A percentile compares a stretch with the other conserved stretches of the same genome.
Conservation (phyloP, 2,888 invertebrate species). For the Trichopoda pennipes region DNA sequence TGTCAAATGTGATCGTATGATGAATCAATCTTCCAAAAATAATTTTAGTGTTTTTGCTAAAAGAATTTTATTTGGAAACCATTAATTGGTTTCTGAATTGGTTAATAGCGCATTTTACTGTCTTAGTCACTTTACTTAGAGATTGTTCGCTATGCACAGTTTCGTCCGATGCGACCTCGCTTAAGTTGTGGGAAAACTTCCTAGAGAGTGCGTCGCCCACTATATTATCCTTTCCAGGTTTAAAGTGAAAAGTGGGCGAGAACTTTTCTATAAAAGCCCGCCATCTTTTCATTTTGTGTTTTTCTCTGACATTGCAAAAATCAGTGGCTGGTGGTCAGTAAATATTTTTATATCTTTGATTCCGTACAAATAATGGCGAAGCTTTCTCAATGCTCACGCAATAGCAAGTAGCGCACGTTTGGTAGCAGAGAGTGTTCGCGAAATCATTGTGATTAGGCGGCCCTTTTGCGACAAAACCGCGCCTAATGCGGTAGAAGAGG, state of each 20-base stretch:
- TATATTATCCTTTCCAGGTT: conserved; percentile 33
- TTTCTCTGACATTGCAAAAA: conserved; percentile 25
- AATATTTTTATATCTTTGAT: too few relatives aligned
- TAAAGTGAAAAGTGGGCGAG: conserved; percentile 24
- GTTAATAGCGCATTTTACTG: background rate
- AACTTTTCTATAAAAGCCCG: conserved; percentile 25
- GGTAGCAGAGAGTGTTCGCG: conserved; percentile 11
- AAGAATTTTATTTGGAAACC: too few relatives aligned
- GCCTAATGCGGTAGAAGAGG: conserved; percentile 6
- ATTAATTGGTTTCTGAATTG: too few relatives aligned
- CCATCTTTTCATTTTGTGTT: conserved; percentile 36
- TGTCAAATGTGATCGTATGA: background rate
- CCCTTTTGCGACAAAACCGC: conserved; percentile 28
- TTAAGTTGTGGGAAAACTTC: background rate
- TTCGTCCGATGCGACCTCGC: background rate
- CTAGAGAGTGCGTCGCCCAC: conserved; percentile 24
- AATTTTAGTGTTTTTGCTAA: conserved; percentile 26
- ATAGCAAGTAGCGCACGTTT: conserved; percentile 22
- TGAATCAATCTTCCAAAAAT: conserved; percentile 25
- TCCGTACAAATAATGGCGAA: too few relatives aligned
- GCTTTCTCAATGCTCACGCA: conserved; percentile 19
- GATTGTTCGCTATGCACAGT: conserved; percentile 37
- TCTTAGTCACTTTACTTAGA: conserved; percentile 39
- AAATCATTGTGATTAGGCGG: conserved; percentile 27
- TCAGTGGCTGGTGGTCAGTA: conserved; percentile 41